These are phyloP conservation scores for Paradisaea rubra DNA, from an alignment of 2,113 vertebrate species.

Conservation along the genomic window DNA sequence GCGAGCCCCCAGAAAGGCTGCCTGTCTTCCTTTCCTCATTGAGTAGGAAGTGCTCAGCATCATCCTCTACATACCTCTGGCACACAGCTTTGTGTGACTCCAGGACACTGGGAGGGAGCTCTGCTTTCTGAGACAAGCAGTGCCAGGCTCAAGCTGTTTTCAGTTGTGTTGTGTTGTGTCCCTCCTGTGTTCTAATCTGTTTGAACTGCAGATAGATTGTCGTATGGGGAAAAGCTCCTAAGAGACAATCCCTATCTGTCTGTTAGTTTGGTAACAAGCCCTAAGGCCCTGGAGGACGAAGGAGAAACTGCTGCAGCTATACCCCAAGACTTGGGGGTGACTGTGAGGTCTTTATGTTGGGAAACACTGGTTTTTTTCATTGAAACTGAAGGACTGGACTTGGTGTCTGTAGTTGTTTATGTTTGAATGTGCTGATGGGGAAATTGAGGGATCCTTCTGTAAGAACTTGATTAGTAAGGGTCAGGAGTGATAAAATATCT, in stretches of 20 bases:
- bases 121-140: background rate
- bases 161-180: background rate
- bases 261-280: background rate
- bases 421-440: background rate
- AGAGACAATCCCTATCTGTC: background rate
- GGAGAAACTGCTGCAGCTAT: background rate
- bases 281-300: background rate
- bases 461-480: background rate
- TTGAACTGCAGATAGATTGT: background rate
- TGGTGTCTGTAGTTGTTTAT: background rate
- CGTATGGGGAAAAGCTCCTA: background rate
- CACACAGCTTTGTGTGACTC: background rate
- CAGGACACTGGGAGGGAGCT: background rate
- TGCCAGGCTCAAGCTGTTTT: background rate
- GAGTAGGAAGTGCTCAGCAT: background rate
- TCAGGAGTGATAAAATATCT: background rate
- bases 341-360: background rate
- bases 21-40: background rate
- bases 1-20: fast-evolving
- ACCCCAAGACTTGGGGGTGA: background rate
- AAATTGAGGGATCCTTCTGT: background rate
- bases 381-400: background rate
- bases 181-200: background rate
- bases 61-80: background rate
- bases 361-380: background rate